Evolutionary conservation across 2,113 vertebrate genomes (phyloP).

Genomic region (Serinus canaria): DNA sequence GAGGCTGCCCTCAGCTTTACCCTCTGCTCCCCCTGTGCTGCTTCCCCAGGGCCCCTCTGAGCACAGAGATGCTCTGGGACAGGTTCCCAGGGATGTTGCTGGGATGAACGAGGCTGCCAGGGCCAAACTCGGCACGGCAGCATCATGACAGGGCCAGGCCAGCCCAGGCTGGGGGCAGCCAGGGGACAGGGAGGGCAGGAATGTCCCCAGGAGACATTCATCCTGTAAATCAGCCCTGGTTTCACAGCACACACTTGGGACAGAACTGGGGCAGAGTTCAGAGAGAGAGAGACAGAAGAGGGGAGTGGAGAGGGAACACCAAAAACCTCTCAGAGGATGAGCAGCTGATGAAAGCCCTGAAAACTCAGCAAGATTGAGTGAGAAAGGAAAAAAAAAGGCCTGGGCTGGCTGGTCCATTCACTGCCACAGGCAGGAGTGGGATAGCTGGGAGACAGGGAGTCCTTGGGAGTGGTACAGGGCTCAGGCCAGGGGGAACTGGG

Average conservation of each 20-base stretch:
- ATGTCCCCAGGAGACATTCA: not conserved
- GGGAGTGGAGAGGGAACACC: not conserved
- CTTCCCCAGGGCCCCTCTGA: rapidly evolving
- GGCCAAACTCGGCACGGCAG: not conserved
- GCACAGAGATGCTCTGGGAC: rapidly evolving
- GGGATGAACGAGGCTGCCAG: not conserved
- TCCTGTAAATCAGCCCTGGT: not conserved
- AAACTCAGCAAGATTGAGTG: rapidly evolving
- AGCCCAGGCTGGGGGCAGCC: not conserved
- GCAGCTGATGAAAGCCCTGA: not conserved
- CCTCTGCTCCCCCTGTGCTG: not conserved
- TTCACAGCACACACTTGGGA: not conserved
- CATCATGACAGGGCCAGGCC: not conserved
- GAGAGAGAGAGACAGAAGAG: not conserved
- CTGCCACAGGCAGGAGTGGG: not conserved
- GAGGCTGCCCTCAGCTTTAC: not conserved
- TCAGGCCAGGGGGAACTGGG: too few relatives aligned
- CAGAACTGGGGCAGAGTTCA: rapidly evolving
- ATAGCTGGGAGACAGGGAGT: rapidly evolving
- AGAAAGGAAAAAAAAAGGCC: not conserved
- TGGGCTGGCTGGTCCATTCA: not conserved
- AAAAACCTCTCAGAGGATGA: not conserved
- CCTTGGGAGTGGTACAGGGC: not conserved
- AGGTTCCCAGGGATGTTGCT: not conserved
- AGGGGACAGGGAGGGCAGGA: not conserved